Percentiles rank a stretch among this genome's conserved stretches.
These are phyloP conservation scores for Drosophila sturtevanti DNA, from an alignment of 1,140 invertebrate genomes.

Conservation along the genomic window DNA sequence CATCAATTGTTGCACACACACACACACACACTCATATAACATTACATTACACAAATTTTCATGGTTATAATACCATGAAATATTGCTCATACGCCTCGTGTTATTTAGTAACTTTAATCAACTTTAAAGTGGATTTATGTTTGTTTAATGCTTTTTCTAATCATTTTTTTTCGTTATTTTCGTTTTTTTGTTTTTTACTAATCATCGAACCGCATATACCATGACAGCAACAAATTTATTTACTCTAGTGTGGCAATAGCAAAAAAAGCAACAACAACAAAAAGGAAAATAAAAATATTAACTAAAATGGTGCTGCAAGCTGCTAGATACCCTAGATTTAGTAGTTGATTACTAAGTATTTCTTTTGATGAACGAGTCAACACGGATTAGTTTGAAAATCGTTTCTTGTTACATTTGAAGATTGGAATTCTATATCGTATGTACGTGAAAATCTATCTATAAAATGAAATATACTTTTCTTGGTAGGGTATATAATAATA, in stretches of 20 bases:
- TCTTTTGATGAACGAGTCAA: not conserved
- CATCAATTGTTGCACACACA: slow-evolving; percentile 7
- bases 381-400: too few species aligned
- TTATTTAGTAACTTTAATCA: slow-evolving; percentile 9
- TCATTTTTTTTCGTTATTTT: not conserved
- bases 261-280: not conserved
- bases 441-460: too few species aligned
- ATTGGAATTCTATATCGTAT: too few species aligned
- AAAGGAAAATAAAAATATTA: not conserved
- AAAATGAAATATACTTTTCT: not conserved
- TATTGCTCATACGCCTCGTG: slow-evolving; percentile 43
- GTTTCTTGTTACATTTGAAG: too few species aligned
- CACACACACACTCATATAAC: not conserved
- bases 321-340: not conserved
- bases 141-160: slow-evolving; percentile 12
- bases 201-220: slow-evolving; percentile 2
- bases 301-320: not conserved
- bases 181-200: not conserved
- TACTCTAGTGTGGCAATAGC: slow-evolving; percentile 1
- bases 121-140: slow-evolving; percentile 12
- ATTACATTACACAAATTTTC: slow-evolving; percentile 6
- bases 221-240: slow-evolving; percentile 1
- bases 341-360: not conserved
- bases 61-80: slow-evolving; percentile 29
- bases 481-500: not conserved